Evolutionary conservation across 2,888 invertebrate genomes (phyloP), one percentile per base, ranked within the genome.

Genomic region (Agapostemon virescens): DNA sequence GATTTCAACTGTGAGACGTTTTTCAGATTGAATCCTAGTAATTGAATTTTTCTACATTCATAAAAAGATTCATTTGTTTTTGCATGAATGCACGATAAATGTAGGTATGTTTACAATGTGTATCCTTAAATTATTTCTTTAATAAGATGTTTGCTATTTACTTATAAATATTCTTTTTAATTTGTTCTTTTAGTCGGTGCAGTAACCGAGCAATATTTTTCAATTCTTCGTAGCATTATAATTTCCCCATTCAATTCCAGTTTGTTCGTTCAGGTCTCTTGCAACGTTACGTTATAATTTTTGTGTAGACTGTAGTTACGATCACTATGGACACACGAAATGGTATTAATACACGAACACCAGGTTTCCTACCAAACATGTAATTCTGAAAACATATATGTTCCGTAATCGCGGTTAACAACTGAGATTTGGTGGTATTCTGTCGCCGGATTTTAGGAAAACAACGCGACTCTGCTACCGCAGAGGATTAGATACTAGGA

Each of bases 331-430:
- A n/a, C 49, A 23, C 45, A 33, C n/a, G n/a, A 17, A 17, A 66
- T 13, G 63, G n/a, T 63, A 36, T 58, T 63, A 63, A 63, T 63
- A 36, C n/a, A 2, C 11, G n/a, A 33, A 36, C n/a, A n/a, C 30
- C 17, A 42, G 17, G 15, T 66, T 74, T 45, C 67, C 67, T 73
- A 40, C 45, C 40, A 4, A 7, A 26, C 36, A 73, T 30, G 52
- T 33, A 40, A 11, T 15, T 61, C 58, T 61, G 26, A 36, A 42
- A 63, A 67, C 45, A 40, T 40, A 38, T 33, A 26, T 38, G 17
- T 73, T 33, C 49, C 26, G 26, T 74, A 81, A 81, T 81, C 78
- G 78, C 74, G 74, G 70, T 81, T 81, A 55, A 36, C 61, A 55
- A 52, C 30, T 45, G 30, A 52, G 36, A 63, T 49, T 15, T 20